Evolutionary conservation across 2,113 vertebrate species (phyloP), one percentile per base, ranked within the genome.

Genomic region (Paratilapia polleni): DNA sequence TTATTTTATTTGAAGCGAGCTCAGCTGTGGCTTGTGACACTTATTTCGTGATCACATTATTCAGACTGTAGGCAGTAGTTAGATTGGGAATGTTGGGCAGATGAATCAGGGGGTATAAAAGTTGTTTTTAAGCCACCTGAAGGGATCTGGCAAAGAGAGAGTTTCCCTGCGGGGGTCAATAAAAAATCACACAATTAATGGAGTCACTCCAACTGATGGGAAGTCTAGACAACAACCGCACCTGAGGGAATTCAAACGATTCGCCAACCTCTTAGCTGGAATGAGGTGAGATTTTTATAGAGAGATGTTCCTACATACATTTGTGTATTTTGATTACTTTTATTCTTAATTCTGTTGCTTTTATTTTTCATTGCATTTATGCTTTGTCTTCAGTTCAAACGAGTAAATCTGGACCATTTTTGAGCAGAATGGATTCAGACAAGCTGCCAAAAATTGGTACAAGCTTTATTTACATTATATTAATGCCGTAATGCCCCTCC

Each of bases 141-240:
- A 5, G 47, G 47, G 47, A 73, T 14, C 68, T 73, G 47, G 47
- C 47, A 73, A 34, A 52, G 11, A n/a, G 47, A 73, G 19, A 1
- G 19, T 34, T 73, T 73, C 47, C 47, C 68, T 54, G 68, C 26
- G 13, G 47, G 47, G 19, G 26, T 54, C 47, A 73, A 5, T 73
- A 54, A 54, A 73, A 54, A 73, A 73, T 54, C 47, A 49, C 68
- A 73, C 6, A 19, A 73, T 73, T 54, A 73, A 34, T 26, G 8
- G 61, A 63, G 47, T 9, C 47, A n/a, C 47, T 73, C 47, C 47
- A n/a, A 9, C 68, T 73, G 47, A 73, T 73, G 68, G 68, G 47
- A 73, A 73, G 68, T 34, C 68, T 73, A 54, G 68, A 73, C 47
- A 73, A 54, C 47, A 73, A 17, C 68, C 68, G 13, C 24, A n/a